Conservation (phyloP, 2,888 invertebrate genomes). For the Microctonus hyperodae region DNA sequence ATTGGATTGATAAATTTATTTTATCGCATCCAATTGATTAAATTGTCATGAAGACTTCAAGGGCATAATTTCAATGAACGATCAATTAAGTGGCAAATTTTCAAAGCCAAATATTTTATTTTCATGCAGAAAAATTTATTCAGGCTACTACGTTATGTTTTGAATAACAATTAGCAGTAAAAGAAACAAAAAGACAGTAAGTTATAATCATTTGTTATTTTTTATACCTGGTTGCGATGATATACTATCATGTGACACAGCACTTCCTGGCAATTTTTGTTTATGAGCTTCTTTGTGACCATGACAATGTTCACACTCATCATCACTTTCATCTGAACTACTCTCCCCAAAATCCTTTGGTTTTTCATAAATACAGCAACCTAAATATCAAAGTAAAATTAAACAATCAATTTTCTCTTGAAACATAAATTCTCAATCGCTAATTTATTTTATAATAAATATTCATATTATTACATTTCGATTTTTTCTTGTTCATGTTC, state of each 20-base stretch:
- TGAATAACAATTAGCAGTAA: too few relatives aligned
- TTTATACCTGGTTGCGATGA: conserved; percentile 47
- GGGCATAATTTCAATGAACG: too few relatives aligned
- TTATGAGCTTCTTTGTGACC: conserved; percentile 69
- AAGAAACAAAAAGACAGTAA: background rate
- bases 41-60: too few relatives aligned
- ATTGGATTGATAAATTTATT: too few relatives aligned
- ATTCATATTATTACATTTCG: conserved; percentile 79
- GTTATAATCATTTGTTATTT: background rate
- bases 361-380: conserved; percentile 94
- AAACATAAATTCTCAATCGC: conserved; percentile 9
- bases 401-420: conserved; percentile 22
- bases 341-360: conserved; percentile 89
- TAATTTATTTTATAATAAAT: background rate
- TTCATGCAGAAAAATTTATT: too few relatives aligned
- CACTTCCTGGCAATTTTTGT: conserved; percentile 46
- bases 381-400: conserved; percentile 62
- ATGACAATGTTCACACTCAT: conserved; percentile 87
- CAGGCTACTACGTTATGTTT: too few relatives aligned
- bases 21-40: too few relatives aligned
- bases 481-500: conserved; percentile 93
- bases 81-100: too few relatives aligned
- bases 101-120: too few relatives aligned
- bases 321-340: conserved; percentile 81
- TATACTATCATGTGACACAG: conserved; percentile 45